Evolutionary conservation across 1,140 invertebrate species (phyloP).

Genomic region (Pissodes strobi): DNA sequence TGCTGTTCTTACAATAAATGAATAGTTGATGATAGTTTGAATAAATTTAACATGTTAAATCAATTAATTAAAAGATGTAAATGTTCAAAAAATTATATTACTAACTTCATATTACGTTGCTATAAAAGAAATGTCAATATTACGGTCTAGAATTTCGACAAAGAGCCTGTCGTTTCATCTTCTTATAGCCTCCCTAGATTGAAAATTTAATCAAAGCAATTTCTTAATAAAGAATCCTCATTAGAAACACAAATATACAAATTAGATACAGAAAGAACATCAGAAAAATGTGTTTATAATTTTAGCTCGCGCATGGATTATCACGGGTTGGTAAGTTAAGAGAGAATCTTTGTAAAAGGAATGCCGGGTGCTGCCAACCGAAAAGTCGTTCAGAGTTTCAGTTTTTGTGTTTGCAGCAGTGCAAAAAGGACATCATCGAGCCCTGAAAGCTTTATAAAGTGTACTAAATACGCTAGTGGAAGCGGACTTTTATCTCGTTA

Average conservation of each 20-base stretch:
- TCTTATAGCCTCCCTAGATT: too few relatives aligned
- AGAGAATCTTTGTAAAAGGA: conserved; percentile 33
- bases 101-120: too few relatives aligned
- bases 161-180: too few relatives aligned
- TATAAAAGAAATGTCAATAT: too few relatives aligned
- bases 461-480: conserved; percentile 30
- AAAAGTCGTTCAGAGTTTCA: conserved; percentile 32
- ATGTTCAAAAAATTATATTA: too few relatives aligned
- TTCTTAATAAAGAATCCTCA: too few relatives aligned
- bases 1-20: too few relatives aligned
- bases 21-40: too few relatives aligned
- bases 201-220: too few relatives aligned
- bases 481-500: conserved; percentile 39
- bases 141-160: too few relatives aligned
- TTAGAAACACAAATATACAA: conserved; percentile 23
- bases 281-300: conserved; percentile 33
- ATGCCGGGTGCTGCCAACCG: conserved; percentile 33
- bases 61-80: too few relatives aligned
- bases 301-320: conserved; percentile 34
- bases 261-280: conserved; percentile 11
- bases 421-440: conserved; percentile 35
- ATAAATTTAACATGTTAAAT: too few relatives aligned
- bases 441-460: conserved; percentile 42
- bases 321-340: conserved; percentile 25
- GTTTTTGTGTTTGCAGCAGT: conserved; percentile 35